Conservation (phyloP, 2,888 invertebrate species). For the Anthrax anthrax region DNA sequence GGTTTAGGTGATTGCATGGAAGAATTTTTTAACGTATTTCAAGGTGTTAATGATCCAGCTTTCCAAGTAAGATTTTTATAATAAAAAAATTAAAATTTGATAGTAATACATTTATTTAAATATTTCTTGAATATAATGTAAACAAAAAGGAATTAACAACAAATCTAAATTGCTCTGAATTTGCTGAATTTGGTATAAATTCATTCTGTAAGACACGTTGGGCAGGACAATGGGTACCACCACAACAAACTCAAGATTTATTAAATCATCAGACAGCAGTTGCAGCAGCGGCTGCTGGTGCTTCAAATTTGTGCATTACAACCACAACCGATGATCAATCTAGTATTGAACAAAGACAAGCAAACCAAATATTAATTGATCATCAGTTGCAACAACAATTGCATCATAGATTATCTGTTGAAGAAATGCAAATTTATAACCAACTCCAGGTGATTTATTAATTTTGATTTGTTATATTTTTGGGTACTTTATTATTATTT, state of each 20-base stretch:
- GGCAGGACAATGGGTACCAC: slow-evolving; percentile 27
- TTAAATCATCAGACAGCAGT: slow-evolving; percentile 2
- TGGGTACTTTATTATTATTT: background rate
- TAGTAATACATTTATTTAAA: background rate
- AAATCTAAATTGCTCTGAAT: slow-evolving; percentile 31
- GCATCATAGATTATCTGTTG: slow-evolving; percentile 31
- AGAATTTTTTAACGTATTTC: slow-evolving; percentile 32
- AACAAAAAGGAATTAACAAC: slow-evolving; percentile 27
- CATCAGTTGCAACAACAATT: slow-evolving; percentile 36
- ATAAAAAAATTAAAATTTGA: background rate
- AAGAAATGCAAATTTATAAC: slow-evolving; percentile 35
- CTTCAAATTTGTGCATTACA: slow-evolving; percentile 14
- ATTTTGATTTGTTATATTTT: background rate
- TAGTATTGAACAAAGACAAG: slow-evolving; percentile 17
- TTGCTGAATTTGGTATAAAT: slow-evolving; percentile 33
- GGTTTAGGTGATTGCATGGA: slow-evolving; percentile 32
- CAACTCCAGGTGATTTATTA: slow-evolving; percentile 26
- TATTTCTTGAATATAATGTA: too few relatives aligned
- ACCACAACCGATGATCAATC: slow-evolving; percentile 21
- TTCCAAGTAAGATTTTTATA: slow-evolving; percentile 20
- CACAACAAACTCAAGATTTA: slow-evolving; percentile 17
- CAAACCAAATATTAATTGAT: slow-evolving; percentile 29
- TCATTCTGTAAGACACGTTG: slow-evolving; percentile 34
- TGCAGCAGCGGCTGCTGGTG: slow-evolving; percentile 12
- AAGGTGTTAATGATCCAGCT: slow-evolving; percentile 24